Percentiles rank a stretch among this genome's conserved stretches.
These are phyloP conservation scores for Oxystoma pomonae DNA, from an alignment of 2,888 invertebrate species.

Conservation along the genomic window DNA sequence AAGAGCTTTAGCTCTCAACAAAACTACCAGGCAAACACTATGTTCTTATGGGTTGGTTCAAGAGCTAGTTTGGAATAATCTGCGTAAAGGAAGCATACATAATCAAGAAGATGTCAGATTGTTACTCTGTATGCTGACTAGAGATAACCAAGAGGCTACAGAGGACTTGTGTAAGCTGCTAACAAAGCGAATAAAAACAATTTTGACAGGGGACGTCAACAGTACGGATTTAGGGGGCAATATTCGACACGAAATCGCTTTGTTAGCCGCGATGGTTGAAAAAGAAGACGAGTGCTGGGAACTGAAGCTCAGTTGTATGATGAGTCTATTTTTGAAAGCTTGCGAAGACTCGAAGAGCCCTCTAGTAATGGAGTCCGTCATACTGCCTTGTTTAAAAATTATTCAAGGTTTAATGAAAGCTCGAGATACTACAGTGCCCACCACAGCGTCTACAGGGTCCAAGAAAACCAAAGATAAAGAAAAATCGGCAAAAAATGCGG, in stretches of 20 bases:
- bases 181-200: conserved; percentile 78
- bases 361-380: conserved; percentile 85
- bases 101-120: conserved; percentile 87
- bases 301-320: conserved; percentile 80
- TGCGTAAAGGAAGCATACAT: conserved; percentile 70
- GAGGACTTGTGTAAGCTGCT: conserved; percentile 79
- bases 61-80: conserved; percentile 72
- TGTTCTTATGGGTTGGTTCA: conserved; percentile 84
- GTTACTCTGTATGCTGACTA: conserved; percentile 81
- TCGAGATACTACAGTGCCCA: conserved; percentile 10
- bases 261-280: conserved; percentile 82
- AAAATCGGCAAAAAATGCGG: conserved; percentile 44
- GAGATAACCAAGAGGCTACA: conserved; percentile 79
- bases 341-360: conserved; percentile 74
- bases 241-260: conserved; percentile 84
- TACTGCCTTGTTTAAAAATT: conserved; percentile 89
- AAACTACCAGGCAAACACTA: conserved; percentile 67
- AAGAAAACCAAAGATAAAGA: conserved; percentile 24
- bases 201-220: conserved; percentile 68
- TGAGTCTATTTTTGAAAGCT: conserved; percentile 80
- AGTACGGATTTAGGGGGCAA: conserved; percentile 68
- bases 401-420: conserved; percentile 57
- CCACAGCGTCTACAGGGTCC: not conserved
- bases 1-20: conserved; percentile 81
- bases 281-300: conserved; percentile 97